Conservation (phyloP, 2,888 invertebrate species). For the Actias luna region DNA sequence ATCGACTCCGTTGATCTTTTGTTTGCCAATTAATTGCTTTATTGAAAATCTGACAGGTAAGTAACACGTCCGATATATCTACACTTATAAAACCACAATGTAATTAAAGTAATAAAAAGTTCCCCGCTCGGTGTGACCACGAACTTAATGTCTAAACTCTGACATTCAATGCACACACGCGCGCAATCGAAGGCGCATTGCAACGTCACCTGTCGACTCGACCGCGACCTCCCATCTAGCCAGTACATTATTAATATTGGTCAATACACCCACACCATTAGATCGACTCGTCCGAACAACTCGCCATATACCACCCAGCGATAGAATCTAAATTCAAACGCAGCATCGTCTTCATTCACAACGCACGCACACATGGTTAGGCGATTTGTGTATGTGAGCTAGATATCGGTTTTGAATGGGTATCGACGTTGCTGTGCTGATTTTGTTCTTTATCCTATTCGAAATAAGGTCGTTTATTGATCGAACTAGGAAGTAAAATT, state of each 20-base stretch:
- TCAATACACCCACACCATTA: slow-evolving; percentile 63
- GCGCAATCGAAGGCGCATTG: slow-evolving; percentile 48
- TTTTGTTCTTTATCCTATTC: slow-evolving; percentile 39
- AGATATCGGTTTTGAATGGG: slow-evolving; percentile 71
- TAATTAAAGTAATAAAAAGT: slow-evolving; percentile 9
- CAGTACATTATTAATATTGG: slow-evolving; percentile 72
- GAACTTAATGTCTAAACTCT: slow-evolving; percentile 62
- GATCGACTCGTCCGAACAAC: slow-evolving; percentile 30
- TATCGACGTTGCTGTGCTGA: slow-evolving; percentile 38
- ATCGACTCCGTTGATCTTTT: background rate
- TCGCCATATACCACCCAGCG: slow-evolving; percentile 34
- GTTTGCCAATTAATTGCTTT: slow-evolving; percentile 12
- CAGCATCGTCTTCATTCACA: slow-evolving; percentile 40
- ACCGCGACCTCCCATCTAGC: slow-evolving; percentile 69
- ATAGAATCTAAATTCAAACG: slow-evolving; percentile 39
- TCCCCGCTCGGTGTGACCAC: slow-evolving; percentile 28
- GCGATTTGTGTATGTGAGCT: slow-evolving; percentile 58
- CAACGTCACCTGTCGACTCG: slow-evolving; percentile 72
- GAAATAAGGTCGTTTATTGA: slow-evolving; percentile 42
- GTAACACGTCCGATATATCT: background rate
- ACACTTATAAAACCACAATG: slow-evolving; percentile 9
- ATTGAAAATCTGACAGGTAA: slow-evolving; percentile 7
- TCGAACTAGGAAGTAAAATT: slow-evolving; percentile 73
- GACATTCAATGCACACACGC: slow-evolving; percentile 71
- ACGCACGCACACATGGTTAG: slow-evolving; percentile 46